Evolutionary conservation across 2,888 invertebrate genomes (phyloP).

Genomic region (Spisula subtruncata): DNA sequence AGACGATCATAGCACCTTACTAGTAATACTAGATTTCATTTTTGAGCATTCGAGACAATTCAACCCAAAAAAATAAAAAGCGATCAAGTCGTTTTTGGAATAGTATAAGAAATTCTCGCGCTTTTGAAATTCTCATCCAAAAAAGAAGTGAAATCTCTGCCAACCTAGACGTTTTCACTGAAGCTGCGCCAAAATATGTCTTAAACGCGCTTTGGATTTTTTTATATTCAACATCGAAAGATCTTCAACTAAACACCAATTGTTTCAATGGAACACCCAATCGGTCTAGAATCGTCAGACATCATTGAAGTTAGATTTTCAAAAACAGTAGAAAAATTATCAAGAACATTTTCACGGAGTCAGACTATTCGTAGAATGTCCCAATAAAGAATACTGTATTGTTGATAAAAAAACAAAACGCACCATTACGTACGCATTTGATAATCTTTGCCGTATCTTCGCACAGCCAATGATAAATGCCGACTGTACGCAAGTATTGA

Average conservation of each 20-base stretch:
- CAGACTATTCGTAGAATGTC: constrained; percentile 8
- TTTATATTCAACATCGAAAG: too few species aligned
- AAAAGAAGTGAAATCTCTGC: constrained; percentile 14
- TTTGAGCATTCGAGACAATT: constrained; percentile 20
- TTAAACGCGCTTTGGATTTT: not conserved
- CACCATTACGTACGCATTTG: not conserved
- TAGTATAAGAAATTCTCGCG: not conserved
- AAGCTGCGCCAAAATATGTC: not conserved
- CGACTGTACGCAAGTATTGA: constrained; percentile 35
- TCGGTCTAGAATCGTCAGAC: not conserved
- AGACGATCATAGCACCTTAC: constrained; percentile 15
- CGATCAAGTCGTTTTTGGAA: not conserved
- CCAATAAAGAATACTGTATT: constrained; percentile 28
- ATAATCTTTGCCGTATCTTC: constrained; percentile 32
- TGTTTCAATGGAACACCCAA: too few species aligned
- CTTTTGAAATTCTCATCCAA: constrained; percentile 23
- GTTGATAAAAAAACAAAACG: constrained; percentile 30
- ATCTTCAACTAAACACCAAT: too few species aligned
- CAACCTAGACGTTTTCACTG: constrained; percentile 2
- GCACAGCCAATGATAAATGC: constrained; percentile 37
- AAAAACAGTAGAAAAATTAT: not conserved
- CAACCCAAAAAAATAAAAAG: not conserved
- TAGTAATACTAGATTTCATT: constrained; percentile 1
- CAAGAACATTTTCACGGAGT: not conserved
- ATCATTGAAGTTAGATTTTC: not conserved